phyloP scores from a whole-genome alignment of 2,888 invertebrate species.

The Synanthedon myopaeformis region DNA sequence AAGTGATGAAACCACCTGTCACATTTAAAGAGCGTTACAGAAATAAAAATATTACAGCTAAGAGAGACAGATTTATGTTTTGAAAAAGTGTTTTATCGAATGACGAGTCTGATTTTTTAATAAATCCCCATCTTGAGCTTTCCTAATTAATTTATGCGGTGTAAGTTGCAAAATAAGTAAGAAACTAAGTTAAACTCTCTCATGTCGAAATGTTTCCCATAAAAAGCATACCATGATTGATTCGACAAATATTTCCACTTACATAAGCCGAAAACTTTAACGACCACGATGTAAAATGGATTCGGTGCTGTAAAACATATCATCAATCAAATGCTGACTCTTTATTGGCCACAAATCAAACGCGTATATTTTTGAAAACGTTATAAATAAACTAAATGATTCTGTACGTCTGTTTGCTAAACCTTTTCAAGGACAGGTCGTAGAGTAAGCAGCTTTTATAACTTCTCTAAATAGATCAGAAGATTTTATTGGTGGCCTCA shows the following conservation, averaged over 20 bases:
- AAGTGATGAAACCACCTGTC: no score
- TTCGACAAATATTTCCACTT: not conserved
- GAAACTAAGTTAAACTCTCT: no score
- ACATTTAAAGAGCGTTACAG: no score
- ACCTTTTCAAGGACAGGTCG: constrained; percentile 48
- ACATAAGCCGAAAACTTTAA: not conserved
- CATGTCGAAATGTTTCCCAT: no score
- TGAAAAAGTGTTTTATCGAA: no score
- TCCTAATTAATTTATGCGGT: no score
- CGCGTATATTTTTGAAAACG: constrained; percentile 27
- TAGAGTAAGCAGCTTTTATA: constrained; percentile 51
- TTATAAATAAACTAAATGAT: constrained; percentile 29
- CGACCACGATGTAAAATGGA: not conserved
- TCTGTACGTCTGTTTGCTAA: constrained; percentile 23
- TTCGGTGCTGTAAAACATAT: constrained; percentile 2
- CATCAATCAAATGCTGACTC: constrained; percentile 35
- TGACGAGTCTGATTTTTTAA: no score
- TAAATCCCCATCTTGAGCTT: no score
- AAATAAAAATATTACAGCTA: no score
- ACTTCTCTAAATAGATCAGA: constrained; percentile 38
- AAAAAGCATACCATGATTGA: no score
- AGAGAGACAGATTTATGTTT: no score
- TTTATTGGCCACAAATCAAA: constrained; percentile 41
- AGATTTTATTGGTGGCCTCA: constrained; percentile 28
- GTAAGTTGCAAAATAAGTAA: no score